Conservation (phyloP, 2,888 invertebrate species). For the Balanococcus diminutus region DNA sequence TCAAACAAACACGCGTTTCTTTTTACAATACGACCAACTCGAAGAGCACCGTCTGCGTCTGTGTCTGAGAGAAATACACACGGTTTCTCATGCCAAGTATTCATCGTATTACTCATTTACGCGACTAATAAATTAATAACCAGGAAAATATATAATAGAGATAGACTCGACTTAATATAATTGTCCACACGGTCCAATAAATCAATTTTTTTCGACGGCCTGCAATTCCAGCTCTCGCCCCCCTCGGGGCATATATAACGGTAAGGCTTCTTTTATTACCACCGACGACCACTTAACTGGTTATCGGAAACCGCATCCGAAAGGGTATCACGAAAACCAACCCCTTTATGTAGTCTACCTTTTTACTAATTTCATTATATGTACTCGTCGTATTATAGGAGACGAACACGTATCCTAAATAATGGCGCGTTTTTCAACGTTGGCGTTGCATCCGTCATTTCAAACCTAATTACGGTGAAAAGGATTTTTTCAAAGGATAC, state of each 20-base stretch:
- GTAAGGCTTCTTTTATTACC: slow-evolving; percentile 35
- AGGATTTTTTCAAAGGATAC: background rate
- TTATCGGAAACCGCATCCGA: slow-evolving; percentile 9
- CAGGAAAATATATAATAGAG: no score
- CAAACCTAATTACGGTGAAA: background rate
- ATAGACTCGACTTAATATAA: background rate
- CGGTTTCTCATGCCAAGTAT: background rate
- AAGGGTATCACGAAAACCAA: slow-evolving; percentile 34
- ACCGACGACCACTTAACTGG: slow-evolving; percentile 35
- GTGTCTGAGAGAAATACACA: background rate
- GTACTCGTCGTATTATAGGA: no score
- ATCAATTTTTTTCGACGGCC: background rate
- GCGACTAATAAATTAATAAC: background rate
- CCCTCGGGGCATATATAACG: background rate
- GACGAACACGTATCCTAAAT: background rate
- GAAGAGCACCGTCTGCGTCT: background rate
- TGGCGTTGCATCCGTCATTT: background rate
- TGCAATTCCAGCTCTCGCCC: no score
- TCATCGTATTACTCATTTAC: background rate
- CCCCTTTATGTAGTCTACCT: background rate
- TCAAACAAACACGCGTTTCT: background rate
- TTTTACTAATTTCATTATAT: slow-evolving; percentile 27
- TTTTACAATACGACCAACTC: background rate
- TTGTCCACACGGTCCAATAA: background rate
- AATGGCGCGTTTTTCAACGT: background rate